Percentiles rank a stretch among this genome's conserved stretches.
Conservation (phyloP, 2,888 invertebrate species). For the Argyra leucocephala region DNA sequence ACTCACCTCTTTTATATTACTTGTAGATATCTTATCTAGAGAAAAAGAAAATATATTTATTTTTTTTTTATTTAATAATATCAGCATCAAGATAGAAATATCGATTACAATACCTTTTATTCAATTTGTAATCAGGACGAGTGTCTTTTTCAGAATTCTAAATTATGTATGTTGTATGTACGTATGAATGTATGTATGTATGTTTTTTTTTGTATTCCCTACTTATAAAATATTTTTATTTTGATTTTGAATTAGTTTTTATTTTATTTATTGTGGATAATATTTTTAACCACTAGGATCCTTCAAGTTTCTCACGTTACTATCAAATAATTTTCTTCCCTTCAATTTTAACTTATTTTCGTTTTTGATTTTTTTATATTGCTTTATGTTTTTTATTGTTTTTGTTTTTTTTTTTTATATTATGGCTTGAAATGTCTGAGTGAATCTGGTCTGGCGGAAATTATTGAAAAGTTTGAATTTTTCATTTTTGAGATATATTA, state of each 20-base stretch:
- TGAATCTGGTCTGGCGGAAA: neutral
- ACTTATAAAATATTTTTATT: neutral
- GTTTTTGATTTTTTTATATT: too few relatives aligned
- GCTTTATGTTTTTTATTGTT: too few relatives aligned
- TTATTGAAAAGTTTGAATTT: constrained; percentile 4
- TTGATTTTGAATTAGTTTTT: neutral
- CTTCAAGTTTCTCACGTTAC: constrained; percentile 2
- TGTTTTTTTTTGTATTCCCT: neutral
- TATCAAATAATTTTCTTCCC: neutral
- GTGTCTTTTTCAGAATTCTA: neutral
- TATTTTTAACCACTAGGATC: constrained; percentile 4
- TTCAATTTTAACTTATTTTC: too few relatives aligned
- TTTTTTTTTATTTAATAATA: neutral
- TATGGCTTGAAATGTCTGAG: neutral
- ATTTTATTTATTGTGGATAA: neutral
- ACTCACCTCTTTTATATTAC: neutral
- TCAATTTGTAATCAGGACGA: constrained; percentile 4
- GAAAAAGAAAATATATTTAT: neutral
- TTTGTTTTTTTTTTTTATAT: too few relatives aligned
- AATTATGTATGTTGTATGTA: neutral
- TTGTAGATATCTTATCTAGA: neutral
- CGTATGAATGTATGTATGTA: neutral
- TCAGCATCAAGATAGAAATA: constrained; percentile 1
- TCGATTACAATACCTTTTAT: constrained; percentile 6
- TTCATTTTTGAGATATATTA: neutral